These are phyloP conservation scores for Nemoura dubitans DNA, from an alignment of 2,888 invertebrate species.

Conservation along the genomic window DNA sequence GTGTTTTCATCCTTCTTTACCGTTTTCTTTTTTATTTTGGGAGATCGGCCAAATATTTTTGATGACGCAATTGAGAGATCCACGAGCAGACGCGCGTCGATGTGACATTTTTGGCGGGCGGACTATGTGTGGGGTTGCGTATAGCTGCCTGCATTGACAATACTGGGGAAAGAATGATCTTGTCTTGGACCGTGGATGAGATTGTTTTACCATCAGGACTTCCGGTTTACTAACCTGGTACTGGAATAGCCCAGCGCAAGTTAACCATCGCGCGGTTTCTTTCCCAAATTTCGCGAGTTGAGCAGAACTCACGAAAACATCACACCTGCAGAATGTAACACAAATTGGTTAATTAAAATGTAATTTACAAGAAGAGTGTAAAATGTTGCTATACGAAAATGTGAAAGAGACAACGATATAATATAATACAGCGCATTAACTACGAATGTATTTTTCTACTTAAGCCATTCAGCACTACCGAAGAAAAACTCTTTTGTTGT, in stretches of 20 bases:
- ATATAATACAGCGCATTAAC: neutral
- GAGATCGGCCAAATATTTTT: neutral
- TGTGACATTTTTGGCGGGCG: neutral
- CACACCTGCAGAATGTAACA: constrained; percentile 36
- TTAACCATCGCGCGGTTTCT: constrained; percentile 32
- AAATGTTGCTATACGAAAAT: no score
- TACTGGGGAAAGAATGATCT: no score
- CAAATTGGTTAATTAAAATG: neutral
- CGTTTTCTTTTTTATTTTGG: neutral
- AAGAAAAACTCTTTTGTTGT: neutral
- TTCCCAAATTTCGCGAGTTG: neutral
- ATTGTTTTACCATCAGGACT: neutral
- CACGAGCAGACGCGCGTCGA: neutral
- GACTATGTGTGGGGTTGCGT: neutral
- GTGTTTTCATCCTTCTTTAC: neutral
- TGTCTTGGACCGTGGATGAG: neutral
- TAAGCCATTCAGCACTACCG: neutral
- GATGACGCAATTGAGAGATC: constrained; percentile 9
- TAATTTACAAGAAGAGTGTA: neutral
- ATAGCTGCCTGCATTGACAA: neutral
- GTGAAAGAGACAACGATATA: neutral
- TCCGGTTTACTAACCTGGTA: constrained; percentile 47
- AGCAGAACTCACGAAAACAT: constrained; percentile 40
- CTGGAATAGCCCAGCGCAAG: constrained; percentile 50
- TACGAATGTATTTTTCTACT: neutral